Evolutionary conservation across 1,140 invertebrate genomes (phyloP), one percentile per base, ranked within the genome.

Genomic region (Drosophila auraria): DNA sequence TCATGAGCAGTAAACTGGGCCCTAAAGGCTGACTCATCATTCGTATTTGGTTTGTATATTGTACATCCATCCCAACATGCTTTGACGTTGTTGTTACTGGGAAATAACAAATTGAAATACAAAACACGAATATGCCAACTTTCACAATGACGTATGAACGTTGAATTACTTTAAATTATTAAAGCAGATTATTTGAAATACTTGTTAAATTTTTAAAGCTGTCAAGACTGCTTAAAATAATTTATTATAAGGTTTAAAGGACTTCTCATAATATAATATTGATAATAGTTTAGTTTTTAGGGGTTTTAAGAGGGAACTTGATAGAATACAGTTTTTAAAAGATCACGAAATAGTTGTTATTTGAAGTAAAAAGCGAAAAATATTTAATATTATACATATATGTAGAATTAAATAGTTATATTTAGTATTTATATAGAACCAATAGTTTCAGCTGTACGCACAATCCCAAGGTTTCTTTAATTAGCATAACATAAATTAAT

Each of bases 11-110:
- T 17, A 23, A n/a, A 57, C 54, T 27, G 7, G 30, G 42, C 49
- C 51, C 45, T 64, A 15, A 70, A 23, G 56, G 14, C 56, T 58
- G 56, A 58, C 56, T 58, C 56, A 58, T 58, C 56, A 23, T 36
- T 54, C 17, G 30, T 14, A 36, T 62, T 27, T 27, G 23, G 49
- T 8, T 54, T 33, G 30, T 36, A 14, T 36, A 27, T 54, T 54
- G 27, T 30, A 5, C 6, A 17, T 6, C 30, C 33, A 36, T 36
- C 33, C 2, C 4, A 11, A 11, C 51, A 20, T 20, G 51, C 51
- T 36, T 54, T 54, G 51, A 54, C 30, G 30, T 30, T 38, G 33
- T 12, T 36, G 33, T 36, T 36, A 36, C 53, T 15, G 33, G 33
- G 33, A n/a, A 56, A 56, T 38, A 11, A 56, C 53, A n/a, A 38